Evolutionary conservation across 2,888 invertebrate species (phyloP), one percentile per base, ranked within the genome.

Genomic region (Ormyrus thymus): DNA sequence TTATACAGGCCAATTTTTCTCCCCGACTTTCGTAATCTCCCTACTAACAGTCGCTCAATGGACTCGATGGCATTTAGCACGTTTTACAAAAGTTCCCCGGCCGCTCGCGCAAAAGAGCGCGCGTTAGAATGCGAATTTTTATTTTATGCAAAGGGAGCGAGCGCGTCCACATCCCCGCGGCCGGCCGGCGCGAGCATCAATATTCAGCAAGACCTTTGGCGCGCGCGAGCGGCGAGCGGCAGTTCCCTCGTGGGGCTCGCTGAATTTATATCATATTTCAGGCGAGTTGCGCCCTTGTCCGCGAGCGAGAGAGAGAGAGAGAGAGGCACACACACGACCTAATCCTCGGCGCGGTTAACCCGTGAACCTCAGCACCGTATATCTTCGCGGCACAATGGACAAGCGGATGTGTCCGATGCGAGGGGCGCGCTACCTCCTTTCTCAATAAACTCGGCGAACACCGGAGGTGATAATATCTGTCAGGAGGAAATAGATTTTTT

Each of bases 351-450:
- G 87, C 88, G 88, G 89, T 89, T 89, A 89, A 89, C 89, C 89
- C 86, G 82, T 86, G 87, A 88, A 88, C 87, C 85, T 83, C 82
- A 85, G 83, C 85, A 86, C 85, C 87, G 86, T 89, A 88, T 88
- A 89, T 89, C 89, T 87, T 85, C 84, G 84, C 85, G 83, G 86
- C 86, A 86, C 78, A 74, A 74, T 74, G 65, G 73, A 86, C 84
- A 85, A 85, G 84, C 85, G 83, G 72, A 66, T 78, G 72, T 29
- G 48, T 45, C n/a, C 10, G 70, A 29, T 10, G 50, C 58, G 2
- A 7, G 59, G 15, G 10, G 15, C 29, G 43, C 56, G 53, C 74
- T 74, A 62, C 69, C 58, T 69, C 46, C 55, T 11, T 46, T 11
- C 78, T 70, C 78, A 74, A 78, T 78, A 78, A 78, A 74, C 46